Evolutionary conservation across 2,113 vertebrate genomes (phyloP).

Genomic region (Ptychochromis oligacanthus): DNA sequence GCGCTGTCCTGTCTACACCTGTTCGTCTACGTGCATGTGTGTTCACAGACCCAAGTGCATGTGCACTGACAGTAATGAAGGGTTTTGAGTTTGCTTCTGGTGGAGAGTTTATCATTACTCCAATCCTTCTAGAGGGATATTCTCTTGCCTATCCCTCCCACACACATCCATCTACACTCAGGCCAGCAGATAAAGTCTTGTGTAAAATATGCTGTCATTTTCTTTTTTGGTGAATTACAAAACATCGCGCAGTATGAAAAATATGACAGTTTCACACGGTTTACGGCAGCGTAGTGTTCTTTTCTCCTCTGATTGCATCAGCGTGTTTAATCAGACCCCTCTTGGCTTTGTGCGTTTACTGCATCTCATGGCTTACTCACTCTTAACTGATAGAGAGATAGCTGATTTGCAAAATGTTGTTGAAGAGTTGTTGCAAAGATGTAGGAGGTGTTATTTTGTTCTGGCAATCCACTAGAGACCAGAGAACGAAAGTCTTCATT

Average conservation of each 20-base stretch:
- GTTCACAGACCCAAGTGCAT: neutral
- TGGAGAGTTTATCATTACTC: slow-evolving; percentile 59
- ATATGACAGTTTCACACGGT: slow-evolving; percentile 5
- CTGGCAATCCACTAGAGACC: slow-evolving; percentile 44
- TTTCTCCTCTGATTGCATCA: slow-evolving; percentile 14
- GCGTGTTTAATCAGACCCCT: slow-evolving; percentile 16
- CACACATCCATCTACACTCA: slow-evolving; percentile 7
- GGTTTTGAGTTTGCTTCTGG: slow-evolving; percentile 59
- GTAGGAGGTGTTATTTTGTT: slow-evolving; percentile 64
- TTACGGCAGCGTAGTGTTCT: neutral
- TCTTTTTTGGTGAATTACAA: slow-evolving; percentile 31
- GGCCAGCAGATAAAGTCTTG: slow-evolving; percentile 36
- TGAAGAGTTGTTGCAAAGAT: slow-evolving; percentile 36
- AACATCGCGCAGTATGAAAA: slow-evolving; percentile 33
- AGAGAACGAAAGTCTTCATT: slow-evolving; percentile 52
- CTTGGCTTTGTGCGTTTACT: slow-evolving; percentile 11
- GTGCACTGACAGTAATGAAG: slow-evolving; percentile 50
- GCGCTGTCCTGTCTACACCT: slow-evolving; percentile 22
- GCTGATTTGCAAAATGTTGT: slow-evolving; percentile 42
- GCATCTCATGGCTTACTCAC: slow-evolving; percentile 15
- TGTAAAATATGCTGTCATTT: slow-evolving; percentile 45
- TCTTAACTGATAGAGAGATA: slow-evolving; percentile 22
- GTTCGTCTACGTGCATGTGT: slow-evolving; percentile 13
- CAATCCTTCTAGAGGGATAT: slow-evolving; percentile 57
- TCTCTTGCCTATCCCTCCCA: slow-evolving; percentile 44